Evolutionary conservation across 2,113 vertebrate species (phyloP), one percentile per base, ranked within the genome.

Genomic region (Lipophrys pholis): DNA sequence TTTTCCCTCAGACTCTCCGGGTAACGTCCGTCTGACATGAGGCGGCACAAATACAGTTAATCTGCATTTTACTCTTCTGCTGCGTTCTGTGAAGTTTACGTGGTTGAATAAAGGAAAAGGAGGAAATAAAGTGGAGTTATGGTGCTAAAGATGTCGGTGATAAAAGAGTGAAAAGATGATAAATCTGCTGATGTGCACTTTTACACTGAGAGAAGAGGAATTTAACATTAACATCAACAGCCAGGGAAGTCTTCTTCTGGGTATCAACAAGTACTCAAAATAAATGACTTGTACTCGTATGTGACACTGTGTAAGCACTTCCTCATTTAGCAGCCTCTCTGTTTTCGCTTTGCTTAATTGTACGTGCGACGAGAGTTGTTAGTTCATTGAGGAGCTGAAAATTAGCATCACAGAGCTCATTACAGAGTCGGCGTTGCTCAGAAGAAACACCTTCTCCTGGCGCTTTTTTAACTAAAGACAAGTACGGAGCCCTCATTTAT

Each of bases 191-290:
- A 38, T 42, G 38, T 56, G 45, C 63, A 73, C 63, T 48, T 56
- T 76, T 52, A 30, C 54, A 21, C 38, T 39, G 68, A 54, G 62
- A 59, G 12, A 59, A 48, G 39, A 15, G 54, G 48, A 36, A 53
- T 43, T 9, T 36, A 11, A 30, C 40, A 58, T 56, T 48, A 60
- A 36, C 48, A 75, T 52, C 76, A 79, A 36, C 51, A 53, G 21
- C 21, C 21, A 30, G 21, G 10, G 15, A 73, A 55, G 62, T 63
- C 52, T 49, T 74, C 71, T 60, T 52, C 46, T 56, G 56, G 16
- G 64, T 43, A 73, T 88, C 79, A 82, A 78, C 76, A 82, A 72
- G 73, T 81, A 38, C 70, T 83, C 54, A 53, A 45, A 78, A 70
- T 84, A 76, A 81, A 83, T 65, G 0, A 43, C 41, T 64, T 7